Conservation (phyloP, 2,888 invertebrate species). For the Mimas tiliae region DNA sequence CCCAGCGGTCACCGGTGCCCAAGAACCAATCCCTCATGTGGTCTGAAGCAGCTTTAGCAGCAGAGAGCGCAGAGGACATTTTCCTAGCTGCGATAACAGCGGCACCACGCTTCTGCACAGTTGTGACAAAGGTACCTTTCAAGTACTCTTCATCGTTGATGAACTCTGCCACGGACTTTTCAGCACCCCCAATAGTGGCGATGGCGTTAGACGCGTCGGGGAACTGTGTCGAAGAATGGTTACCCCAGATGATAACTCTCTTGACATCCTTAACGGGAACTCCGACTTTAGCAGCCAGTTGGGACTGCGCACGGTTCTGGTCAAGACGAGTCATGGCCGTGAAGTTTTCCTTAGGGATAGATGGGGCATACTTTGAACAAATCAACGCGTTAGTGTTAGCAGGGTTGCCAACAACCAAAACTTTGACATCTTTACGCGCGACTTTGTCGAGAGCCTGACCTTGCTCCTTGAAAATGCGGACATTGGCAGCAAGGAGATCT, state of each 20-base stretch:
- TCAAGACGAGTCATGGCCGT: constrained; percentile 99
- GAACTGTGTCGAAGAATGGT: constrained; percentile 99
- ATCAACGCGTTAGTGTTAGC: constrained; percentile 99
- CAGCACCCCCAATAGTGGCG: constrained; percentile 82
- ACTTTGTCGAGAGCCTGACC: constrained; percentile 96
- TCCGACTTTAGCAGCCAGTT: constrained; percentile 90
- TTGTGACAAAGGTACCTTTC: constrained; percentile 92
- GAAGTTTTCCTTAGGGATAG: constrained; percentile 98
- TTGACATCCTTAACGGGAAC: constrained; percentile 90
- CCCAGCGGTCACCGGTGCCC: constrained; percentile 92
- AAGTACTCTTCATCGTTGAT: constrained; percentile 93
- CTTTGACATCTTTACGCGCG: constrained; percentile 97
- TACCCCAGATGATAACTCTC: constrained; percentile 99
- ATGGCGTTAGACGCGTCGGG: constrained; percentile 94
- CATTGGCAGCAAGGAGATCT: constrained; percentile 98
- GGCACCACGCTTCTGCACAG: constrained; percentile 98
- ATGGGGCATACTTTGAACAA: constrained; percentile 97
- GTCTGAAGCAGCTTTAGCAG: constrained; percentile 99
- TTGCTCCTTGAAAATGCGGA: constrained; percentile 98
- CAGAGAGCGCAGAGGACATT: constrained; percentile 99
- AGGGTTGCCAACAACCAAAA: constrained; percentile 98
- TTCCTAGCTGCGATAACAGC: constrained; percentile 98
- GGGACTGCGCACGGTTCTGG: constrained; percentile 98
- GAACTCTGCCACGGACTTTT: constrained; percentile 87
- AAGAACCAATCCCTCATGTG: constrained; percentile 99